phyloP scores from a whole-genome alignment of 2,113 vertebrate genomes.

The Forbesichthys papilliferus region DNA sequence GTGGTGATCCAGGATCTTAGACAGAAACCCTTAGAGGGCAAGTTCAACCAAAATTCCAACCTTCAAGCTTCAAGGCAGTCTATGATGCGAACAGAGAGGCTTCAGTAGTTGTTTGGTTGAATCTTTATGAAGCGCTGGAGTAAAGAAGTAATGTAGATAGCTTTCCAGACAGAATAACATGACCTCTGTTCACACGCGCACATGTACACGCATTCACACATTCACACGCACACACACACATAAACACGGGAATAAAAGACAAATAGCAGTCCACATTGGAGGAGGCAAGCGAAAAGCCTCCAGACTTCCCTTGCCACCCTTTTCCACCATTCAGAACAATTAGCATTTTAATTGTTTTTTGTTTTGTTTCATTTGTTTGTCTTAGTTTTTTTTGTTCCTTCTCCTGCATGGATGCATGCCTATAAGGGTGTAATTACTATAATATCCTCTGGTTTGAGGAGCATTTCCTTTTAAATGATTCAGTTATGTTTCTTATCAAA shows the following conservation, averaged over 20 bases:
- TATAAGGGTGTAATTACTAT: conserved; percentile 58
- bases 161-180: neutral
- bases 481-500: conserved; percentile 32
- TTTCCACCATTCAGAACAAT: conserved; percentile 60
- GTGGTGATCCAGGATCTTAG: conserved; percentile 26
- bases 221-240: neutral
- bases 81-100: conserved; percentile 10
- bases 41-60: conserved; percentile 28
- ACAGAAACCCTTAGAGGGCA: conserved; percentile 25
- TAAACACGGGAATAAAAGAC: conserved; percentile 26
- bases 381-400: conserved; percentile 43
- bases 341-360: conserved; percentile 74
- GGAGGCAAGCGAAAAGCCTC: conserved; percentile 45
- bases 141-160: too few species aligned
- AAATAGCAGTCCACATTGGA: conserved; percentile 33
- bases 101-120: neutral
- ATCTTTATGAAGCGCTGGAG: neutral
- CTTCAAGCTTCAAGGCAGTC: conserved; percentile 6
- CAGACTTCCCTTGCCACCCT: conserved; percentile 45
- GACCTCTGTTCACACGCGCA: neutral
- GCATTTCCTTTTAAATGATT: conserved; percentile 37
- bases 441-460: conserved; percentile 37
- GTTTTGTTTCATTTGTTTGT: conserved; percentile 57
- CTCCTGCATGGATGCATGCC: conserved; percentile 50
- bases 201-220: neutral